Conservation (phyloP, 2,113 vertebrate genomes). For the Catharus minimus region DNA sequence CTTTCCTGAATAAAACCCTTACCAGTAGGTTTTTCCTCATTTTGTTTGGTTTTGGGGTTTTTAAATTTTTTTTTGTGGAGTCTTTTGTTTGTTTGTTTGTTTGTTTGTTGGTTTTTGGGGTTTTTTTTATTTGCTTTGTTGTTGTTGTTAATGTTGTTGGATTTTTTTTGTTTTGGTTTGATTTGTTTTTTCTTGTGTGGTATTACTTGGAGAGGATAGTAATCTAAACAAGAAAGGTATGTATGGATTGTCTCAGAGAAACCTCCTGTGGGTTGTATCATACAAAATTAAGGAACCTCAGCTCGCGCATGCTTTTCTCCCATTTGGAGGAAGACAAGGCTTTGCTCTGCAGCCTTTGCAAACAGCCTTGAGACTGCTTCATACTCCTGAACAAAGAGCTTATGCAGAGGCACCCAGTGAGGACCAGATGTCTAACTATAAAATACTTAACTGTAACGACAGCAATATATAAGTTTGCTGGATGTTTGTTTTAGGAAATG, state of each 20-base stretch:
- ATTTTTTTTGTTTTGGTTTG: no score
- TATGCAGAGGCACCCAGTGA: conserved; percentile 3
- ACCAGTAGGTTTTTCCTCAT: neutral
- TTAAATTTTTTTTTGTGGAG: no score
- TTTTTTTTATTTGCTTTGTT: no score
- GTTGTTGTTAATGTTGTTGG: no score
- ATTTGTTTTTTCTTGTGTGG: no score
- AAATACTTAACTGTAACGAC: conserved; percentile 23
- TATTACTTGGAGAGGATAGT: neutral
- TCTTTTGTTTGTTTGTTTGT: no score
- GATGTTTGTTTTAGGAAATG: conserved; percentile 32
- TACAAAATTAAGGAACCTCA: neutral
- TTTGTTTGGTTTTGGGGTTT: no score
- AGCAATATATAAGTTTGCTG: neutral
- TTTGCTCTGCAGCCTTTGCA: neutral
- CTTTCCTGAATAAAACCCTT: neutral
- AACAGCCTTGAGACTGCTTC: neutral
- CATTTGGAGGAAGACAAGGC: neutral
- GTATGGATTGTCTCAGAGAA: neutral
- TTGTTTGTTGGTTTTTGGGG: no score
- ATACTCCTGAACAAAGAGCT: neutral
- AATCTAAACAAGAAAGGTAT: neutral
- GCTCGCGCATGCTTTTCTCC: neutral
- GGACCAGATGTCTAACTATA: conserved; percentile 32
- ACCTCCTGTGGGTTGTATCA: accelerated